Conservation (phyloP, 2,113 vertebrate genomes). For the Falcunculus frontatus region DNA sequence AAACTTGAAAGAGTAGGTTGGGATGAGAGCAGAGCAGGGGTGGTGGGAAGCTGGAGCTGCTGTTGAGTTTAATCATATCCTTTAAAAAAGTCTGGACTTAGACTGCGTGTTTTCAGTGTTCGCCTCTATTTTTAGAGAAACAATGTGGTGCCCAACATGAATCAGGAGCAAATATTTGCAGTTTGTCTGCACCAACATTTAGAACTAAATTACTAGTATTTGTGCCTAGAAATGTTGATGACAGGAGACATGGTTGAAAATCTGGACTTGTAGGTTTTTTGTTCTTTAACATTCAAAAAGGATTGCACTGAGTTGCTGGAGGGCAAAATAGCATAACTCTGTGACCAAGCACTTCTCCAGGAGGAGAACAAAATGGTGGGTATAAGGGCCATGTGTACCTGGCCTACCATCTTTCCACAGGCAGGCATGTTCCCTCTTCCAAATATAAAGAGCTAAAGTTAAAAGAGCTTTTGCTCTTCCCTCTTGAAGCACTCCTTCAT, state of each 20-base stretch:
- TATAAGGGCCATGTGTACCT: not conserved
- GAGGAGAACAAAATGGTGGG: not conserved
- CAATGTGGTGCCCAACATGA: not conserved
- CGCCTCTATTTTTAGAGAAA: slow-evolving; percentile 12
- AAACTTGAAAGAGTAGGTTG: slow-evolving; percentile 48
- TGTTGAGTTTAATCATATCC: slow-evolving; percentile 29
- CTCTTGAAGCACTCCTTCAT: not conserved
- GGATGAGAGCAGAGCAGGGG: slow-evolving; percentile 34
- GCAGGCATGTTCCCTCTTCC: not conserved
- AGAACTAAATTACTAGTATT: slow-evolving; percentile 3
- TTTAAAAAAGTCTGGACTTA: not conserved
- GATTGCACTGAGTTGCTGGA: not conserved
- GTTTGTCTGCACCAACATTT: not conserved
- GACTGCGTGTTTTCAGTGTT: not conserved
- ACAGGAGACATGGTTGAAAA: not conserved
- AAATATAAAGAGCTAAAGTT: not conserved
- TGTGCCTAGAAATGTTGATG: slow-evolving; percentile 20
- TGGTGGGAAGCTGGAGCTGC: slow-evolving; percentile 27
- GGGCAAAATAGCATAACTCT: not conserved
- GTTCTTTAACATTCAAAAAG: not conserved
- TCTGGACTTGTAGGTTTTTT: not conserved
- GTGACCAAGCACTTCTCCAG: not conserved
- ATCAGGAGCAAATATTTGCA: slow-evolving; percentile 9
- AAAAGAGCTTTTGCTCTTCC: slow-evolving; percentile 5
- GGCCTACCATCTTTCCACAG: not conserved